Base-by-base conservation (phyloP, 2,113 vertebrate genomes). In the Cololabis saira region DNA sequence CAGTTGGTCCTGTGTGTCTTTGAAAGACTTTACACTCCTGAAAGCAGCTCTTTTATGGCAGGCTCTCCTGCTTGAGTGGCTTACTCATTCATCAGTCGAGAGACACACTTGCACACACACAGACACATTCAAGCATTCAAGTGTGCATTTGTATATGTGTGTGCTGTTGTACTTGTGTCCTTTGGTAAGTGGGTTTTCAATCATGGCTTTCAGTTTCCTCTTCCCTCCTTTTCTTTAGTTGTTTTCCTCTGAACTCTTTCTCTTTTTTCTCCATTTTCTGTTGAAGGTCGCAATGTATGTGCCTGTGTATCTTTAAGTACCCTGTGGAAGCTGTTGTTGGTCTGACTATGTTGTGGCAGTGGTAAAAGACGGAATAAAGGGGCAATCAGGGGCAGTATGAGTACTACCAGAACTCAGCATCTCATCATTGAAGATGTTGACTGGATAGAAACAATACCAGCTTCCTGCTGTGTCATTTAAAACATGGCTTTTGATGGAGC, bases 51-150 rank as follows among this genome's bases (percentile, higher is more conserved):
- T 21, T 81, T 81, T 78, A 67, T 75, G 67, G 15, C 54, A 7
- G 43, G 9, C 67, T 49, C 67, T 82, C 51, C 47, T 64, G 61
- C 78, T 85, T 48, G 42, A 89, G 75, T 81, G 80, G 52, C 67
- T 53, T 55, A 72, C 54, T 74, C 72, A 64, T 80, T 70, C 80
- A 78, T 24, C 49, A 27, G 59, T 5, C 2, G 30, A 54, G 47
- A 53, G 60, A 41, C 41, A 37, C 33, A 37, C 33, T 37, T 37
- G 33, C 33, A 37, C 33, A 37, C 6, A 37, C 33, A 37, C 33
- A 37, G 6, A 37, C 33, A 37, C 33, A 37, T 7, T 4, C 24
- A 27, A 37, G 10, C 33, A 7, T 7, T 37, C 33, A 37, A 37
- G 33, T 37, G 33, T 37, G 33, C 10, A 9, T 37, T 7, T 55